Conservation (phyloP, 2,888 invertebrate species). For the Calephelis perditalis region DNA sequence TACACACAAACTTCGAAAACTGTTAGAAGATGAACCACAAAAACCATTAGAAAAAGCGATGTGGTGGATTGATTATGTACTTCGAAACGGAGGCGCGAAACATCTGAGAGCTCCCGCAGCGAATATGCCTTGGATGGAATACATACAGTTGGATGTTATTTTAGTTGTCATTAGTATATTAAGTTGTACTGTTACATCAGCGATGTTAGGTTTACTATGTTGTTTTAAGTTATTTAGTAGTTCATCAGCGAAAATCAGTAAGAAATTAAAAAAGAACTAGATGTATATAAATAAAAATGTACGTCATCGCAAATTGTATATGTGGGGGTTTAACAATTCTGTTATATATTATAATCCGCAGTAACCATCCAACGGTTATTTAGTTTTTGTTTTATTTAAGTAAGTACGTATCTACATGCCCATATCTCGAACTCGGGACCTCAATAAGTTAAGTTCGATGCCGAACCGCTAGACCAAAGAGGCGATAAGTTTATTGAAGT, state of each 20-base stretch:
- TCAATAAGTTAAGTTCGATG: no score
- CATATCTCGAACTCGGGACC: no score
- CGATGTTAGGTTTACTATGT: neutral
- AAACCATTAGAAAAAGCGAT: conserved; percentile 50
- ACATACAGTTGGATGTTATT: neutral
- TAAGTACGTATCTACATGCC: no score
- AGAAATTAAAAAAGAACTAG: neutral
- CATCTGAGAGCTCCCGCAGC: conserved; percentile 52
- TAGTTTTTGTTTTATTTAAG: no score
- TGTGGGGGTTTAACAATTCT: no score
- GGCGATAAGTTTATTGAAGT: no score
- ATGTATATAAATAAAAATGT: no score
- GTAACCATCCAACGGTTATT: no score
- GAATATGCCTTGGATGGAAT: conserved; percentile 29
- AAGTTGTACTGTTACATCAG: neutral
- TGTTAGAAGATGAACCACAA: conserved; percentile 51
- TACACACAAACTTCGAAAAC: conserved; percentile 32
- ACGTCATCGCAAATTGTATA: no score
- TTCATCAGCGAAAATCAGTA: neutral
- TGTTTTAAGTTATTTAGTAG: neutral
- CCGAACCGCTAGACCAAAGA: no score
- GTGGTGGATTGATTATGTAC: conserved; percentile 61
- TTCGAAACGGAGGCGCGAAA: conserved; percentile 51
- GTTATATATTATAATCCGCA: no score
- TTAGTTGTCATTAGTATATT: neutral